Evolutionary conservation across 2,797 vertebrate species (phyloP), one percentile per base, ranked within the genome.

Genomic region (Oreochromis mossambicus): DNA sequence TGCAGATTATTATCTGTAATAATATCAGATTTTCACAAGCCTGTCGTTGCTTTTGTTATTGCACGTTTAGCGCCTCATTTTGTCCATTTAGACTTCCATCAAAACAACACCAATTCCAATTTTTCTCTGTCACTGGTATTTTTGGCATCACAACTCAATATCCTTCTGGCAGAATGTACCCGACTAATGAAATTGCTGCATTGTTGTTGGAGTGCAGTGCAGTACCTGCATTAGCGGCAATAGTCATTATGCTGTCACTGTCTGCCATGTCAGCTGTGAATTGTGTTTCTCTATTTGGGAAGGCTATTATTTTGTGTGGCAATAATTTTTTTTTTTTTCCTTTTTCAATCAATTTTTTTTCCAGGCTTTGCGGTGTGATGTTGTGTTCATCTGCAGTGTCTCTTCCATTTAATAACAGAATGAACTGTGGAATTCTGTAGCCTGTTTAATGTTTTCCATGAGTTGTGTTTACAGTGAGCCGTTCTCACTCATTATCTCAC

Each of bases 181-280:
- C 5, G 2, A 79, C 73, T 90, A 90, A 91, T 89, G 80, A 89
- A 87, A 92, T 86, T 54, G 80, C 78, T 78, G 80, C 91, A 86
- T 90, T 90, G 83, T 85, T 90, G 86, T 81, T 87, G 83, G 68
- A 89, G 88, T 70, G 86, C 52, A 75, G 70, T 66, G 79, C 79
- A 82, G 81, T 68, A 78, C 48, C 83, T 88, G 85, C 81, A 92
- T 86, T 82, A 90, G 86, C 15, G 2, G 54, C 84, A 85, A n/a
- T 32, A 85, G 87, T 94, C 91, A 94, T 94, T 92, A 94, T 36
- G 46, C 84, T 91, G 90, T 93, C 92, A 92, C 63, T 73, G 77
- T 83, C 90, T 81, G 77, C 70, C 79, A 89, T 63, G 80, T 92
- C 91, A 84, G 79, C 77, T 85, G 70, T 81, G 83, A 89, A 85